Evolutionary conservation across 2,113 vertebrate species (phyloP).

Genomic region (Apistogramma diplotaenia): DNA sequence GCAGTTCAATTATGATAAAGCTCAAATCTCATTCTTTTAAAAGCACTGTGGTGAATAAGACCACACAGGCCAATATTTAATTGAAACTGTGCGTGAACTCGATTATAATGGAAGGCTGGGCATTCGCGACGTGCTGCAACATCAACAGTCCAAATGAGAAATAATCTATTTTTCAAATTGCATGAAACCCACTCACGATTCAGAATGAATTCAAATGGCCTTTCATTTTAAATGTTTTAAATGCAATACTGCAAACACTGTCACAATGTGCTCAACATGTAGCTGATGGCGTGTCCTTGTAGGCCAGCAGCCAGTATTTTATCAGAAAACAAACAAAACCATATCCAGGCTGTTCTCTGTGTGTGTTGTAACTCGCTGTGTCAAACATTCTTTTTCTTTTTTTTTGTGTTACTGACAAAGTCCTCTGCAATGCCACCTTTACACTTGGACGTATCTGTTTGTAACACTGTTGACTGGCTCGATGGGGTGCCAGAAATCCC

Average conservation of each 20-base stretch:
- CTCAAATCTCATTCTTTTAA: constrained; percentile 52
- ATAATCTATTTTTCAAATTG: not conserved
- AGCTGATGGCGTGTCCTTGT: not conserved
- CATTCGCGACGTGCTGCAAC: not conserved
- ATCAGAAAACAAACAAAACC: constrained; percentile 34
- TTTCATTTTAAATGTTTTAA: not conserved
- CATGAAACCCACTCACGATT: not conserved
- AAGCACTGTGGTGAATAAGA: constrained; percentile 28
- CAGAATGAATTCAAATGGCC: not conserved
- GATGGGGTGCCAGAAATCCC: not conserved
- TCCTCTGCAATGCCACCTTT: constrained; percentile 1
- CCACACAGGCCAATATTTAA: constrained; percentile 13
- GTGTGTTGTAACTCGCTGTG: not conserved
- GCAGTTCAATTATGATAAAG: constrained; percentile 3
- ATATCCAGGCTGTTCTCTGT: constrained; percentile 21
- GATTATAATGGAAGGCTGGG: constrained; percentile 30
- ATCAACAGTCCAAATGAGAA: not conserved
- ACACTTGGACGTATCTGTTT: constrained; percentile 7
- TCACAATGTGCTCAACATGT: not conserved
- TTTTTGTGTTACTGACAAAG: not conserved
- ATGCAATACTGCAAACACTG: not conserved
- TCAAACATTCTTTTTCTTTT: not conserved
- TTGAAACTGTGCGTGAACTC: not conserved
- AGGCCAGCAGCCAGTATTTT: not conserved
- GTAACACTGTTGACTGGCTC: not conserved